Evolutionary conservation across 2,113 vertebrate species (phyloP).

Genomic region (Myrmecophaga tridactyla): DNA sequence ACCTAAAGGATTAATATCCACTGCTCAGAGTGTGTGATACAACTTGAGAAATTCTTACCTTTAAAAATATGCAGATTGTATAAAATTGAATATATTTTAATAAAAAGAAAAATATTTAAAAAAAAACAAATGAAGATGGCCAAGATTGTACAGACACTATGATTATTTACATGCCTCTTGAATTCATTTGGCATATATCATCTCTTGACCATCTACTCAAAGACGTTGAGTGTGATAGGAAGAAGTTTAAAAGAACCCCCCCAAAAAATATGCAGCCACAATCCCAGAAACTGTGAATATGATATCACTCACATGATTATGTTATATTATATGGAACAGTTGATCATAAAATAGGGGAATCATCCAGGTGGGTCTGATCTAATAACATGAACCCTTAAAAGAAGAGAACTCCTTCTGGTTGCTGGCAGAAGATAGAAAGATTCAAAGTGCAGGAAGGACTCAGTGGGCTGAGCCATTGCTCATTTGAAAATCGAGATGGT

Average conservation of each 20-base stretch:
- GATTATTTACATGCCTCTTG: neutral
- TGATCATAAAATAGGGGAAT: neutral
- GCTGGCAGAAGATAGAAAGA: neutral
- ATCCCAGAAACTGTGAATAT: neutral
- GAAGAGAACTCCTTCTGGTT: neutral
- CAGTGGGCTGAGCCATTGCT: neutral
- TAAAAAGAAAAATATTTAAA: too few species aligned
- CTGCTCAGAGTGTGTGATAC: too few species aligned
- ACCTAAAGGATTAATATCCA: too few species aligned
- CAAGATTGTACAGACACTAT: neutral
- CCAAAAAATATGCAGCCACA: neutral
- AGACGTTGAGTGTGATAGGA: neutral
- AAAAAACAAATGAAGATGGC: neutral
- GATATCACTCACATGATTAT: neutral
- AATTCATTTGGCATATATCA: neutral
- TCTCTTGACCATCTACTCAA: neutral
- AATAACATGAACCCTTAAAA: neutral
- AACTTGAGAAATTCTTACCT: too few species aligned
- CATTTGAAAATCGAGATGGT: neutral
- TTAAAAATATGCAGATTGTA: too few species aligned
- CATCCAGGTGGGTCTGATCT: neutral
- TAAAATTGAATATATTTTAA: too few species aligned
- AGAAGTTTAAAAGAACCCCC: neutral
- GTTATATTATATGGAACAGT: neutral
- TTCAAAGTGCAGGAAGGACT: neutral